Evolutionary conservation across 1,140 invertebrate species (phyloP).

Genomic region (Himalopsyche phryganea): DNA sequence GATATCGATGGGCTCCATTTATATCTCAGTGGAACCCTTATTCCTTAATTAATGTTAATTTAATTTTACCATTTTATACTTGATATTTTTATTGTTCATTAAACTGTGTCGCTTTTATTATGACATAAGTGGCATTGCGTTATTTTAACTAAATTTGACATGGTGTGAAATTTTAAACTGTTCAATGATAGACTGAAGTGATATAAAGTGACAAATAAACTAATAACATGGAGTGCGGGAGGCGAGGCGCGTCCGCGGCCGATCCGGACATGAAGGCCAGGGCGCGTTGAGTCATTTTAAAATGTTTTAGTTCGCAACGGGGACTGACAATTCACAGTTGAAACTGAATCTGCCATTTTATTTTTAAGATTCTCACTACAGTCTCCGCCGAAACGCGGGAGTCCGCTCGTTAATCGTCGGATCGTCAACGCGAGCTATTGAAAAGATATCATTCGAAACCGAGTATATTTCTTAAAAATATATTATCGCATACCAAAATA

Average conservation of each 20-base stretch:
- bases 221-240: no score
- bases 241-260: no score
- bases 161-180: no score
- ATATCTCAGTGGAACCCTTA: neutral
- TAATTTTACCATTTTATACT: slow-evolving; percentile 8
- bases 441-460: slow-evolving; percentile 28
- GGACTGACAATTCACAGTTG: neutral
- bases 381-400: slow-evolving; percentile 22
- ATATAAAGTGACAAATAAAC: no score
- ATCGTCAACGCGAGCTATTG: slow-evolving; percentile 2
- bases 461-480: slow-evolving; percentile 30
- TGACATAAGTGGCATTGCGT: no score
- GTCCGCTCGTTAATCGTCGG: neutral
- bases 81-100: neutral
- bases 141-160: no score
- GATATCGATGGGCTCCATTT: no score
- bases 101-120: no score
- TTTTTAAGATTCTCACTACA: slow-evolving; percentile 25
- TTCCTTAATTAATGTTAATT: slow-evolving; percentile 18
- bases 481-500: slow-evolving; percentile 30
- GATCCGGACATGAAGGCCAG: no score
- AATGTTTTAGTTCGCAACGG: neutral
- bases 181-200: no score
- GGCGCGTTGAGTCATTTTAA: no score
- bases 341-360: slow-evolving; percentile 30